A percentile compares a stretch with the other conserved stretches of the same genome.
These are phyloP conservation scores for Notiomystis cincta DNA, from an alignment of 2,113 vertebrate genomes.

Conservation along the genomic window DNA sequence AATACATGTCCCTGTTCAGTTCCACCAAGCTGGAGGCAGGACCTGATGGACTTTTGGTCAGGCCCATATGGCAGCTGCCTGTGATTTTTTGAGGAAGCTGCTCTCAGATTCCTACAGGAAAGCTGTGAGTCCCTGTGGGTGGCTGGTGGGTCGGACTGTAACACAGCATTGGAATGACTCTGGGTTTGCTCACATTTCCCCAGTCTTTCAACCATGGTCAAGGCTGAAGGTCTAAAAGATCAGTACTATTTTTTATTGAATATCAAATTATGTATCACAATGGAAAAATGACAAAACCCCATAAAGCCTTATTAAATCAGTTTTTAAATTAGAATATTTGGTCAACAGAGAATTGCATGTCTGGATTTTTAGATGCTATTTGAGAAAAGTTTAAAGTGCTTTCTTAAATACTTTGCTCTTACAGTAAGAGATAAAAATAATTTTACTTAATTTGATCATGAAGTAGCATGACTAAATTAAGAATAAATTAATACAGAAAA, in stretches of 20 bases:
- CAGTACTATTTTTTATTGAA: background rate
- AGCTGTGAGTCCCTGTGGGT: background rate
- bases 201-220: background rate
- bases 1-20: background rate
- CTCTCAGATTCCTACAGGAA: background rate
- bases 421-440: constrained; percentile 6
- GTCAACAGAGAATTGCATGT: background rate
- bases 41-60: background rate
- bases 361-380: background rate
- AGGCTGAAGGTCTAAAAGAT: background rate
- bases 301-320: background rate
- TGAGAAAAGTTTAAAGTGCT: background rate
- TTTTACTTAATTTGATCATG: background rate
- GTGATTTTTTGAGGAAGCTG: background rate
- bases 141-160: background rate
- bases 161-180: background rate
- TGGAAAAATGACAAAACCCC: background rate
- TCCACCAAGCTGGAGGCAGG: background rate
- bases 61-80: background rate
- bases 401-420: constrained; percentile 22
- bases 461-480: constrained; percentile 3
- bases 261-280: background rate
- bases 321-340: background rate
- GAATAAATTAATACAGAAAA: background rate
- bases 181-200: background rate